Evolutionary conservation across 2,888 invertebrate genomes (phyloP), one percentile per base, ranked within the genome.

Genomic region (Drosophila yooni): DNA sequence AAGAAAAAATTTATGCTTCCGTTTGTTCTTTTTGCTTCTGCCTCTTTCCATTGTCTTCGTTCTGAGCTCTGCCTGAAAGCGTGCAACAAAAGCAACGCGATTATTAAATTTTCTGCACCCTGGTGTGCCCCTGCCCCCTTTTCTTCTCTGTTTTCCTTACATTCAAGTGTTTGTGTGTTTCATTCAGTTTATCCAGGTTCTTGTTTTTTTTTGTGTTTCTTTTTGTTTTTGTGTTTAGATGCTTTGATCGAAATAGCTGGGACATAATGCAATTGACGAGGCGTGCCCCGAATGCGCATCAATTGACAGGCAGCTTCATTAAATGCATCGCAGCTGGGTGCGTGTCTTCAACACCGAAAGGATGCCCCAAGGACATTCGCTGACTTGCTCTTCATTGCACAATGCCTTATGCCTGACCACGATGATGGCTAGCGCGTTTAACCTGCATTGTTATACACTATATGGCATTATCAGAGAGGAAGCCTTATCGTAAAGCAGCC

Each of bases 31-130:
- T 52, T 29, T 46, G 36, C 33, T 18, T 29, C 38, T 33, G 57
- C 46, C 50, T 58, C 46, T 70, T 54, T 48, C 67, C 60, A 76
- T 87, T 89, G 88, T 87, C 70, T 79, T 62, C 25, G 25, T 58
- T 64, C 48, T 34, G 51, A 21, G 60, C 33, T 51, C 33, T 57
- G 64, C 13, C 63, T 60, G 67, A 52, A 57, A 70, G 64, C 67
- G 38, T 21, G 43, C 56, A 51, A 81, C 81, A 88, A 88, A 87
- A 62, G 69, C 65, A 52, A 56, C 29, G 86, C 83, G 69, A 61
- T 85, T 85, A 88, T 85, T 89, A 88, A 85, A 88, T 85, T 82
- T 60, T 82, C 73, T 70, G 43, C 59, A 25, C 21, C 40, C 38
- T 29, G 33, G 4, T 15, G 7, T 7, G 13, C 21, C 27, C 10